Evolutionary conservation across 2,113 vertebrate genomes (phyloP), one percentile per base, ranked within the genome.

Genomic region (Ranitomeya variabilis): DNA sequence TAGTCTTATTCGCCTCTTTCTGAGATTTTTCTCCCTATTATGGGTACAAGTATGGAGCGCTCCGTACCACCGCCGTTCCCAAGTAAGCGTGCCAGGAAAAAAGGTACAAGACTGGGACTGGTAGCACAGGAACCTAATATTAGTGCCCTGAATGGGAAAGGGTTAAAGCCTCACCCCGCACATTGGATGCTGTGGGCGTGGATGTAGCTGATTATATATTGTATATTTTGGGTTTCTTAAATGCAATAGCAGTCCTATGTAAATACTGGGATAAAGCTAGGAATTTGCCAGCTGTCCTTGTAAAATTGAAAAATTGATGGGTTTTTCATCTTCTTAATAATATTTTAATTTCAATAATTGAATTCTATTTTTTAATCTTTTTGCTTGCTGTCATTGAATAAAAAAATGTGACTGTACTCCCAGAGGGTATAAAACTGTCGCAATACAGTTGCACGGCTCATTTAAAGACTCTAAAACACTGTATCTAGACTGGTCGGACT

Each of bases 1-100:
- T 86, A 79, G 74, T 54, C 74, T 21, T 52, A 52, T 86, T 79
- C 52, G 60, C 18, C 82, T 31, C 37, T 66, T 81, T 71, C 59
- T 66, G 12, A 51, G 51, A 74, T 74, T 73, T 82, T 80, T 80
- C 66, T 74, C 66, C 86, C 80, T 87, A 81, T 80, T 87, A 87
- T 81, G 86, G 86, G 76, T 86, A 86, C 59, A 79, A 77, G 54
- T 86, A 51, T 54, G 74, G 59, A 4, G 18, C 0, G 78, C 77
- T 51, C 16, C 9, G 71, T 64, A 45, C 64, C 13, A 6, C 64
- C 14, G 16, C 37, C 82, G 54, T 23, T 55, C 66, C 82, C 82
- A 71, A n/a, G 64, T 84, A 31, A 37, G 80, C 21, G 26, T 14
- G 15, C 37, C 3, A 60, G 7, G n/a, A 52, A 18, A 21, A 78